These are phyloP conservation scores for Colaptes auratus DNA, from an alignment of 2,113 vertebrate genomes.

Conservation along the genomic window DNA sequence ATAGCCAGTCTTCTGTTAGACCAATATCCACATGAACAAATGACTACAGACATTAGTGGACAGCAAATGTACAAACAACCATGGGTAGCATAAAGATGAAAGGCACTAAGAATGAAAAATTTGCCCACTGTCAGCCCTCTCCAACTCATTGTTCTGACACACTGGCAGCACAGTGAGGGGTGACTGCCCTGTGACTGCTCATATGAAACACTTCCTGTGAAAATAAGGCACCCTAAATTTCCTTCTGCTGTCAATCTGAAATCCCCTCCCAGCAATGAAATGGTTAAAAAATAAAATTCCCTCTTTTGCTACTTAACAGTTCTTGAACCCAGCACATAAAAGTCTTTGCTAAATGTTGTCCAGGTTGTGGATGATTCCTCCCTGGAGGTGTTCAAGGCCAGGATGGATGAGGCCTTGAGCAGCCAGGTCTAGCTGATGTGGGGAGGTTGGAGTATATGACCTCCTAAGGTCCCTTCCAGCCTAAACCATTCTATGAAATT, in stretches of 20 bases:
- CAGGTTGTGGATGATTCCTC: no score
- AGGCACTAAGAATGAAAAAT: neutral
- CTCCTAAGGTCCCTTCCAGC: no score
- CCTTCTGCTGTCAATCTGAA: neutral
- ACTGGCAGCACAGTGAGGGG: neutral
- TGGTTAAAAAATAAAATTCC: rapidly evolving
- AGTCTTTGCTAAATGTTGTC: neutral
- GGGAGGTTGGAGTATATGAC: no score
- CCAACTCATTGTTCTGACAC: neutral
- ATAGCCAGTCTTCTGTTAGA: neutral
- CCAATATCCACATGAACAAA: neutral
- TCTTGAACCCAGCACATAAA: neutral
- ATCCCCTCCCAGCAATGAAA: neutral
- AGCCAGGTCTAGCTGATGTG: no score
- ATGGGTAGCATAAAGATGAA: neutral
- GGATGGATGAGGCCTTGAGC: no score
- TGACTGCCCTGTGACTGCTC: neutral
- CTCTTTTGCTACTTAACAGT: neutral
- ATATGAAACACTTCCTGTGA: neutral
- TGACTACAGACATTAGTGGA: neutral
- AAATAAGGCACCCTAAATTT: neutral
- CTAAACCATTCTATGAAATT: neutral
- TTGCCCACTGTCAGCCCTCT: neutral
- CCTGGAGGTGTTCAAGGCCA: no score
- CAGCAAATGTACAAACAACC: neutral